Percentiles rank a stretch among this genome's conserved stretches.
Conservation (phyloP, 2,113 vertebrate genomes). For the Myanophis thanlyinensis region DNA sequence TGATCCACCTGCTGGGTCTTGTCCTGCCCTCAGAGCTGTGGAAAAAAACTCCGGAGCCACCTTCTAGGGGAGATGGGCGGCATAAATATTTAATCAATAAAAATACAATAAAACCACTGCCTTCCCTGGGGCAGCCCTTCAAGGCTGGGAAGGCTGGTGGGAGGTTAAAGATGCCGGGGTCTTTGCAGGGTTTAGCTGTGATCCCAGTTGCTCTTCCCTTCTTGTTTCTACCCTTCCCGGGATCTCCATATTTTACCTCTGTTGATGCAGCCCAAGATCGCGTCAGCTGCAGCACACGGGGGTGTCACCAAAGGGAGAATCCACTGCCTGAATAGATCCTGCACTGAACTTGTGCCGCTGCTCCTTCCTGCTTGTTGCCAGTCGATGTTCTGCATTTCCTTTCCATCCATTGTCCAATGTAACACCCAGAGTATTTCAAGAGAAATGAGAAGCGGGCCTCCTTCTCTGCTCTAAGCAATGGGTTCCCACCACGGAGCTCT, state of each 20-base stretch:
- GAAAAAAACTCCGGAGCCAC: not conserved
- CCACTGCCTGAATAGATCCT: not conserved
- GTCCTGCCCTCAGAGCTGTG: not conserved
- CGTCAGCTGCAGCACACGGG: not conserved
- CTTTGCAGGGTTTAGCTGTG: too few species aligned
- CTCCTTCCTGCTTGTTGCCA: not conserved
- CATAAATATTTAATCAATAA: not conserved
- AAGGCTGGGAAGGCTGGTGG: not conserved
- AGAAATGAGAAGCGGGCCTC: not conserved
- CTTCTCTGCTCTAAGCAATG: not conserved
- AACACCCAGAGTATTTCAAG: not conserved
- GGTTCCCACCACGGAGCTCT: not conserved
- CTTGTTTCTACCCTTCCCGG: not conserved
- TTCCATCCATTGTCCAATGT: too few species aligned
- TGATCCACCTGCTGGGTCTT: not conserved
- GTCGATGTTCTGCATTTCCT: not conserved
- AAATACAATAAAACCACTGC: not conserved
- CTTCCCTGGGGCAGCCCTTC: not conserved
- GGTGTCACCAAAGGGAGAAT: not conserved
- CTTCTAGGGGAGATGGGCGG: not conserved
- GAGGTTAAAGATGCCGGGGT: not conserved
- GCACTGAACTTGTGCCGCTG: not conserved
- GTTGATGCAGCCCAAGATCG: not conserved
- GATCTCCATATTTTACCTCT: not conserved
- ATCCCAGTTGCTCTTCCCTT: not conserved